Evolutionary conservation across 2,888 invertebrate genomes (phyloP).

Genomic region (Luperina testacea): DNA sequence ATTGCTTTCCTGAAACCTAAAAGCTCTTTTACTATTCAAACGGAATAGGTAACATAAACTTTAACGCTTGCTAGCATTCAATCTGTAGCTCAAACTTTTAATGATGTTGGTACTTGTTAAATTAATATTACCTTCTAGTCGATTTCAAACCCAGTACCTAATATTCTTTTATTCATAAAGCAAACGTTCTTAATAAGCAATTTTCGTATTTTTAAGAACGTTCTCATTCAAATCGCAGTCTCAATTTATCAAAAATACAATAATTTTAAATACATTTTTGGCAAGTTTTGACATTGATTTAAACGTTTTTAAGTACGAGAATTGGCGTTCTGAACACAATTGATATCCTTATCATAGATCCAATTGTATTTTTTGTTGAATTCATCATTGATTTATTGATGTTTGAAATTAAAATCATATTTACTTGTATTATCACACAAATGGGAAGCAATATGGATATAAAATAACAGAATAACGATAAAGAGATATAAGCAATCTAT

Average conservation of each 20-base stretch:
- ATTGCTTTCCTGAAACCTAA: background rate
- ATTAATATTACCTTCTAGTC: background rate
- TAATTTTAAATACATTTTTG: background rate
- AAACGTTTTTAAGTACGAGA: no score
- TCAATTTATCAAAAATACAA: background rate
- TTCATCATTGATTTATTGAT: background rate
- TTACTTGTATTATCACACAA: background rate
- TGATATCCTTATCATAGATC: background rate
- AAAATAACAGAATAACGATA: background rate
- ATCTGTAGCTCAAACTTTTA: background rate
- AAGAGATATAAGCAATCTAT: background rate
- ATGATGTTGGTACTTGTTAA: background rate
- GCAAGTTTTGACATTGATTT: no score
- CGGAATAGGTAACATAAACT: background rate
- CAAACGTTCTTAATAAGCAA: background rate
- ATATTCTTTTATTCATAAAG: background rate
- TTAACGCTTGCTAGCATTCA: background rate
- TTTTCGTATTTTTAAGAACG: background rate
- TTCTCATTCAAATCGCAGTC: background rate
- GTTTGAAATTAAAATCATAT: background rate
- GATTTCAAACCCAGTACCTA: background rate
- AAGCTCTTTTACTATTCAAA: background rate
- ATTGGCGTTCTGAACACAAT: background rate
- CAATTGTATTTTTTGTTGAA: background rate
- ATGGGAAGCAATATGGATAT: background rate